Percentiles rank a stretch among this genome's conserved stretches.
Conservation (phyloP, 1,140 invertebrate species). For the Pseudomyrmex cubaensis region DNA sequence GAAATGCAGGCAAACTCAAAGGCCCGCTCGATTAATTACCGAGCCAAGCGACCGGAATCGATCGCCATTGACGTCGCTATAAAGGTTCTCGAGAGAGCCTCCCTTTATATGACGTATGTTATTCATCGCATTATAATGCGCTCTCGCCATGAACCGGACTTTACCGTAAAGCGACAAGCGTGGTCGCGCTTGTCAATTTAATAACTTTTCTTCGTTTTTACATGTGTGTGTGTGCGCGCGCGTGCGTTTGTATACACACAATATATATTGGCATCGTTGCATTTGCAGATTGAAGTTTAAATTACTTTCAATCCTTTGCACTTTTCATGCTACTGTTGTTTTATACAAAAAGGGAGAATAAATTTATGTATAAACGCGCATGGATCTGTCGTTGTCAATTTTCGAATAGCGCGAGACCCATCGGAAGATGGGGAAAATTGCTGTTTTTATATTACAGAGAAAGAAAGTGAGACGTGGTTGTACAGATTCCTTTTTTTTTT, state of each 20-base stretch:
- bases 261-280: not conserved
- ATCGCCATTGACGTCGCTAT: slow-evolving; percentile 51
- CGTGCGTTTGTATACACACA: no score
- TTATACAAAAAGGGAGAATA: not conserved
- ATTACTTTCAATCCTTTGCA: slow-evolving; percentile 17
- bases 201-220: slow-evolving; percentile 23
- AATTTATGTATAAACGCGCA: not conserved
- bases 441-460: slow-evolving; percentile 33
- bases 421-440: slow-evolving; percentile 29
- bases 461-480: slow-evolving; percentile 45
- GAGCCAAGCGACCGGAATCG: slow-evolving; percentile 39
- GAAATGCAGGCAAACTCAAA: slow-evolving; percentile 53
- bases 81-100: slow-evolving; percentile 36
- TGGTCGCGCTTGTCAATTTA: slow-evolving; percentile 1
- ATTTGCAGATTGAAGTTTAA: slow-evolving; percentile 30
- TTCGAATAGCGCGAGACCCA: not conserved
- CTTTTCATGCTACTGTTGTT: not conserved
- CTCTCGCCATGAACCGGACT: slow-evolving; percentile 25
- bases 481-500: slow-evolving; percentile 27
- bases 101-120: slow-evolving; percentile 49
- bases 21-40: slow-evolving; percentile 51
- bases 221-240: no score
- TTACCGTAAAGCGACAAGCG: slow-evolving; percentile 16
- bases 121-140: slow-evolving; percentile 48
- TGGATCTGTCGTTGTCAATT: not conserved